Percentiles rank a stretch among this genome's conserved stretches.
Evolutionary conservation across 1,140 invertebrate species (phyloP).

Genomic region (Zaprionus capensis): DNA sequence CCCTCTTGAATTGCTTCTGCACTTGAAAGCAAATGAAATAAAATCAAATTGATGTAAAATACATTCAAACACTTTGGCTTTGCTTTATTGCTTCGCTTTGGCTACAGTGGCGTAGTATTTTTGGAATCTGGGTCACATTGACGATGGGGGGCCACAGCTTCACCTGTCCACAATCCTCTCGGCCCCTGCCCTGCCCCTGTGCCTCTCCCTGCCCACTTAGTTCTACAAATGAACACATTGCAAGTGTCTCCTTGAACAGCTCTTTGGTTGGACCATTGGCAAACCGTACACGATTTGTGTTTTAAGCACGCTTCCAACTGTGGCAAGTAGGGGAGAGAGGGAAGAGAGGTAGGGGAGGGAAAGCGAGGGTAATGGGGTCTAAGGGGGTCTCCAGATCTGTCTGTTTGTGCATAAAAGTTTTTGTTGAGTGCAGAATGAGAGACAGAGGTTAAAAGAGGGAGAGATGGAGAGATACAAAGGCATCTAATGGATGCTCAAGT

Average conservation of each 20-base stretch:
- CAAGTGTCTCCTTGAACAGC: constrained; percentile 58
- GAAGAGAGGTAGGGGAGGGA: background rate
- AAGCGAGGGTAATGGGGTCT: no score
- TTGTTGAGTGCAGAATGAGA: constrained; percentile 8
- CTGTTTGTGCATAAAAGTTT: constrained; percentile 40
- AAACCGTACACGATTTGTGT: constrained; percentile 55
- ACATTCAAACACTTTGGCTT: constrained; percentile 50
- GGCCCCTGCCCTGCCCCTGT: background rate
- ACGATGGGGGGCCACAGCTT: constrained; percentile 5
- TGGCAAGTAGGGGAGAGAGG: constrained; percentile 3
- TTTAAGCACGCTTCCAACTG: constrained; percentile 49
- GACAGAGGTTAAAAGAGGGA: background rate
- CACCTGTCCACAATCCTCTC: constrained; percentile 35
- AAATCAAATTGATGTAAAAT: constrained; percentile 57
- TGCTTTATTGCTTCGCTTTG: constrained; percentile 33
- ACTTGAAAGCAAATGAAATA: constrained; percentile 44
- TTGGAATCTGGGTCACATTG: constrained; percentile 50
- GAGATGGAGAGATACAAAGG: background rate
- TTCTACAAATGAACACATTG: constrained; percentile 61
- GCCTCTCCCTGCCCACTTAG: background rate
- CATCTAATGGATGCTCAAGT: no score
- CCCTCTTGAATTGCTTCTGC: constrained; percentile 12
- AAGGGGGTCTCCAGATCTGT: background rate
- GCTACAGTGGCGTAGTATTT: constrained; percentile 31
- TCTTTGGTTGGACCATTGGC: constrained; percentile 41